Percentiles rank a stretch among this genome's conserved stretches.
Evolutionary conservation across 1,140 invertebrate species (phyloP).

Genomic region (Nixonia krombeini): DNA sequence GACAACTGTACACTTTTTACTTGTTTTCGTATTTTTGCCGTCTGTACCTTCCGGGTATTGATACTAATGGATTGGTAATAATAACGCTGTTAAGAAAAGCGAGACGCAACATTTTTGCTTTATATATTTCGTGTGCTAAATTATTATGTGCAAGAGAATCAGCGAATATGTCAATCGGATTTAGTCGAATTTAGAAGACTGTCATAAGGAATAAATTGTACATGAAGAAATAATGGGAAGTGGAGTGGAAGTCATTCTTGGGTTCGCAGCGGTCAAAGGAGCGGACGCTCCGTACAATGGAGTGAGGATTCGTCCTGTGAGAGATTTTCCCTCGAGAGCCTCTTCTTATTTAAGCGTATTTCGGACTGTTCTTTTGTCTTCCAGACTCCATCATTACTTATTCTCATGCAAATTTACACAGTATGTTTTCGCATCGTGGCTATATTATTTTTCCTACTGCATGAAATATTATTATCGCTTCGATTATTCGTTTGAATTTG

Average conservation of each 20-base stretch:
- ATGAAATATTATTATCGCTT: no score
- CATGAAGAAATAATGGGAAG: conserved; percentile 19
- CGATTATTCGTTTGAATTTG: no score
- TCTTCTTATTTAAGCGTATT: conserved; percentile 31
- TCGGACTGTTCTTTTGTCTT: conserved; percentile 16
- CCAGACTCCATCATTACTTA: conserved; percentile 11
- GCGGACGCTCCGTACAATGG: conserved; percentile 13
- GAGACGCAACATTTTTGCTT: no score
- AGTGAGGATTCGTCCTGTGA: conserved; percentile 16
- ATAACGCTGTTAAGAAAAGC: no score
- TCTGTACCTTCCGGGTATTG: no score
- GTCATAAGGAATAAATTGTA: conserved; percentile 29
- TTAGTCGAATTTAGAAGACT: conserved; percentile 20
- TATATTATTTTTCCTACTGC: no score
- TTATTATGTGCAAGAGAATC: no score
- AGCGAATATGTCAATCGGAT: no score
- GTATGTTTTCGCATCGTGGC: not conserved
- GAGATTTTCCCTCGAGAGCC: conserved; percentile 8
- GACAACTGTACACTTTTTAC: no score
- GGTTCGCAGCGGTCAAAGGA: conserved; percentile 29
- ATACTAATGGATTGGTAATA: no score
- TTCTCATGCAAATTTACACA: conserved; percentile 18
- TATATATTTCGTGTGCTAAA: no score
- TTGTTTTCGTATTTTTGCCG: no score
- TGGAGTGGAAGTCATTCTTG: conserved; percentile 20